These are phyloP conservation scores for Frankliniella fusca DNA, from an alignment of 2,888 invertebrate genomes.

Conservation along the genomic window DNA sequence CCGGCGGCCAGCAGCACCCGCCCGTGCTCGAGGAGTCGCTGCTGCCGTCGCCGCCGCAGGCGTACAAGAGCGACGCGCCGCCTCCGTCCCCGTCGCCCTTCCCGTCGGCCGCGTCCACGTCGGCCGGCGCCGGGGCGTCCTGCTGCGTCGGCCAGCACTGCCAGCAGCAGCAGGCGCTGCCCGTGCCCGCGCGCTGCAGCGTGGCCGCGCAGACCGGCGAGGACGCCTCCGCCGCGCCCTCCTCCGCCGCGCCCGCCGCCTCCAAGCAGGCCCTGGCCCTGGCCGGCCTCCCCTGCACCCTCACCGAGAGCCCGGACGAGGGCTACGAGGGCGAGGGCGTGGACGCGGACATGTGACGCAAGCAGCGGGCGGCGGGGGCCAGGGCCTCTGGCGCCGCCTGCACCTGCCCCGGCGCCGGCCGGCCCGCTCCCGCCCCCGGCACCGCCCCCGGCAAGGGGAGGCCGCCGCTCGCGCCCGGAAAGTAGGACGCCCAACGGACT, in stretches of 20 bases:
- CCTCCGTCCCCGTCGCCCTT: slow-evolving; percentile 3
- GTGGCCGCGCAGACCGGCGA: slow-evolving; percentile 30
- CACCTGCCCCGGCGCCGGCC: slow-evolving; percentile 11
- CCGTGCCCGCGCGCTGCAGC: slow-evolving; percentile 13
- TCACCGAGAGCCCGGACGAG: slow-evolving; percentile 70
- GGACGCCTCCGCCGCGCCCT: neutral
- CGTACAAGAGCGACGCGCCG: slow-evolving; percentile 59
- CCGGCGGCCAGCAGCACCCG: neutral
- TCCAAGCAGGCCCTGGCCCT: slow-evolving; percentile 30
- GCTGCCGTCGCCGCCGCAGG: slow-evolving; percentile 66
- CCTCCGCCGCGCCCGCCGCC: too few species aligned
- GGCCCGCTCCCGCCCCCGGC: neutral
- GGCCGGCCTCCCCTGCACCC: slow-evolving; percentile 33
- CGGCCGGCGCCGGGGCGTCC: slow-evolving; percentile 40
- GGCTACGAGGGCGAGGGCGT: slow-evolving; percentile 76
- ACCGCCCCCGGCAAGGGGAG: neutral
- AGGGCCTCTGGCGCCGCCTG: slow-evolving; percentile 3
- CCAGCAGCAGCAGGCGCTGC: slow-evolving; percentile 15
- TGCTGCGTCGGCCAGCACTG: slow-evolving; percentile 11
- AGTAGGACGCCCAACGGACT: neutral
- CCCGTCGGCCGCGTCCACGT: slow-evolving; percentile 39
- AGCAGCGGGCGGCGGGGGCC: slow-evolving; percentile 5
- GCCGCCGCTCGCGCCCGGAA: neutral
- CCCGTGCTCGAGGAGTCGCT: slow-evolving; percentile 51
- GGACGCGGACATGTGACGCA: slow-evolving; percentile 65